Conservation (phyloP, 1,140 invertebrate genomes). For the Mamestra configurata region DNA sequence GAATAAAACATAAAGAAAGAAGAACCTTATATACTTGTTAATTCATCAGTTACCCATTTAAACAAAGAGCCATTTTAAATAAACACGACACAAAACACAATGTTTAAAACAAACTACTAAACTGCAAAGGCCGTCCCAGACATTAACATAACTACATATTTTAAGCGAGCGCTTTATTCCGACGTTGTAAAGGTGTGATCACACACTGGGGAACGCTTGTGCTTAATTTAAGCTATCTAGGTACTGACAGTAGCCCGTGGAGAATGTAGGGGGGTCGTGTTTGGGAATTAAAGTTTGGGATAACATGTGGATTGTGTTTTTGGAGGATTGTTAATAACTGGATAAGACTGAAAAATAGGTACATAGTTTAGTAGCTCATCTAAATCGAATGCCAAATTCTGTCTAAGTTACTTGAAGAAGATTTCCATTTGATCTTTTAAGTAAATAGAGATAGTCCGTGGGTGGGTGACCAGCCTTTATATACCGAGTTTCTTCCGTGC, state of each 20-base stretch:
- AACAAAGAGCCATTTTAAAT: conserved; percentile 9
- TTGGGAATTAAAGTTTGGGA: conserved; percentile 9
- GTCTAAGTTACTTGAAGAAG: too few relatives aligned
- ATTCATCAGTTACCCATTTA: background rate
- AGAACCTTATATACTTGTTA: background rate
- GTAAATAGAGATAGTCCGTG: too few relatives aligned
- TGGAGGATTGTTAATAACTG: background rate
- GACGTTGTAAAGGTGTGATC: conserved; percentile 51
- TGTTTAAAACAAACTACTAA: conserved; percentile 23
- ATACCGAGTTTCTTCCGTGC: too few relatives aligned
- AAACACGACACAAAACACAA: conserved; percentile 33
- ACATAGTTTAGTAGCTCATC: too few relatives aligned
- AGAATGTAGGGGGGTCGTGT: conserved; percentile 18
- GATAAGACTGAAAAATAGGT: too few relatives aligned
- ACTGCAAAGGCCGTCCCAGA: conserved; percentile 34
- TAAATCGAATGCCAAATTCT: too few relatives aligned
- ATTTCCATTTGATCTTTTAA: too few relatives aligned
- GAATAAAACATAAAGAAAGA: background rate
- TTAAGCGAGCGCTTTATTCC: conserved; percentile 49
- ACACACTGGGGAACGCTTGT: conserved; percentile 44
- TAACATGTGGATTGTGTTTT: background rate
- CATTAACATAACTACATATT: conserved; percentile 52
- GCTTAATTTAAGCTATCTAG: conserved; percentile 55
- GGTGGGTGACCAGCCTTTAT: too few relatives aligned
- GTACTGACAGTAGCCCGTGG: conserved; percentile 43